Conservation (phyloP, 2,888 invertebrate species). For the Drosophila kuntzei region DNA sequence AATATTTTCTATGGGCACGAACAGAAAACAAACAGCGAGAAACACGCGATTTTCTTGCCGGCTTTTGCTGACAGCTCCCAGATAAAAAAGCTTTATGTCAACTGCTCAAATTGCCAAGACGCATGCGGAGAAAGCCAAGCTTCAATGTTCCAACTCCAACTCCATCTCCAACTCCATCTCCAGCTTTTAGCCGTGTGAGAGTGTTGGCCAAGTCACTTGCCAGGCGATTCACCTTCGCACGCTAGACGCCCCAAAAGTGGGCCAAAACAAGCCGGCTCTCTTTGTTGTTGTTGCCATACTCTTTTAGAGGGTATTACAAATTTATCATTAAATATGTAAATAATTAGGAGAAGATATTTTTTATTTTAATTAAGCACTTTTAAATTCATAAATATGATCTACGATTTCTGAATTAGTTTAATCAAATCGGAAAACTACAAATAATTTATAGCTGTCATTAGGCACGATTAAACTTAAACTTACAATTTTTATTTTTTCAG, state of each 20-base stretch:
- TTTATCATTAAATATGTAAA: not conserved
- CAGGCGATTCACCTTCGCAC: conserved; percentile 51
- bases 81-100: conserved; percentile 82
- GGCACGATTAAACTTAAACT: no score
- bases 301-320: not conserved
- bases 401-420: no score
- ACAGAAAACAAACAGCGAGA: conserved; percentile 62
- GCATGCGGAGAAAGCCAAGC: conserved; percentile 67
- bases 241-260: conserved; percentile 57
- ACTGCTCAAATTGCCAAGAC: conserved; percentile 73
- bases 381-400: no score
- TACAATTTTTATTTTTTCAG: no score
- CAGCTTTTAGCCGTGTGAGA: conserved; percentile 30
- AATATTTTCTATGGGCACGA: conserved; percentile 55
- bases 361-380: no score
- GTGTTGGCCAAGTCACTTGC: conserved; percentile 35
- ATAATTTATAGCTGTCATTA: no score
- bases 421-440: no score
- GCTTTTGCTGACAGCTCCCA: conserved; percentile 68
- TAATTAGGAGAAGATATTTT: no score
- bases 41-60: conserved; percentile 74
- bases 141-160: conserved; percentile 16
- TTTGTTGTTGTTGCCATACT: conserved; percentile 4
- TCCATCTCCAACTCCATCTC: not conserved
- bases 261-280: conserved; percentile 49